These are phyloP conservation scores for Vidua macroura DNA, from an alignment of 2,113 vertebrate species.

Conservation along the genomic window DNA sequence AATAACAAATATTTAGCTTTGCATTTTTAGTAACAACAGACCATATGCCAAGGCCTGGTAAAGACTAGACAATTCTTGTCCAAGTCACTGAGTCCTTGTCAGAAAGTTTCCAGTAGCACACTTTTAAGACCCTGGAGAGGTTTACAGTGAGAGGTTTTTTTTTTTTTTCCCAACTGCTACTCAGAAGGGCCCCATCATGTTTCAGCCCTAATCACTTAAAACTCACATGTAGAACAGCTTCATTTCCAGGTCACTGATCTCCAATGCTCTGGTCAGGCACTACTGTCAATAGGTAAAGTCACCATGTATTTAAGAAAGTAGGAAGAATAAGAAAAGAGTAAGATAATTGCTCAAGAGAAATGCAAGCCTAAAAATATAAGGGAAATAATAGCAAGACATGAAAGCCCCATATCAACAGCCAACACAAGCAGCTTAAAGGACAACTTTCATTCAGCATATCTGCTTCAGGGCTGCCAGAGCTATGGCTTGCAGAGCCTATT, in stretches of 20 bases:
- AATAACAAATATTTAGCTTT: not conserved
- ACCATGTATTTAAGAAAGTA: not conserved
- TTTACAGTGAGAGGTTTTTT: not conserved
- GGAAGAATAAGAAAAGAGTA: not conserved
- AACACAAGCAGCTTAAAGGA: not conserved
- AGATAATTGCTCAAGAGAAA: not conserved
- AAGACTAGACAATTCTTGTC: not conserved
- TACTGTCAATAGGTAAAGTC: not conserved
- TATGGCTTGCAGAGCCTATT: not conserved
- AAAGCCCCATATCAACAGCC: not conserved
- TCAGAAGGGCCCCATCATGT: not conserved
- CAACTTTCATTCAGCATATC: conserved; percentile 1
- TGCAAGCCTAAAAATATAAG: not conserved
- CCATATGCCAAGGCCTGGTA: not conserved
- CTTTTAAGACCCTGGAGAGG: not conserved
- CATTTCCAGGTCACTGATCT: conserved; percentile 51
- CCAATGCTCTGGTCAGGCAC: not conserved
- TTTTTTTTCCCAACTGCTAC: not conserved
- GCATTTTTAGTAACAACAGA: not conserved
- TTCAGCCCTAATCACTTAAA: conserved; percentile 21
- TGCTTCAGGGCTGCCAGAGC: conserved; percentile 26
- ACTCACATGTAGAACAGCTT: not conserved
- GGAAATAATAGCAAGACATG: not conserved
- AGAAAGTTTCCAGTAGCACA: not conserved
- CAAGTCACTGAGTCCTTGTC: not conserved